Evolutionary conservation across 2,888 invertebrate species (phyloP).

Genomic region (Apamea crenata): DNA sequence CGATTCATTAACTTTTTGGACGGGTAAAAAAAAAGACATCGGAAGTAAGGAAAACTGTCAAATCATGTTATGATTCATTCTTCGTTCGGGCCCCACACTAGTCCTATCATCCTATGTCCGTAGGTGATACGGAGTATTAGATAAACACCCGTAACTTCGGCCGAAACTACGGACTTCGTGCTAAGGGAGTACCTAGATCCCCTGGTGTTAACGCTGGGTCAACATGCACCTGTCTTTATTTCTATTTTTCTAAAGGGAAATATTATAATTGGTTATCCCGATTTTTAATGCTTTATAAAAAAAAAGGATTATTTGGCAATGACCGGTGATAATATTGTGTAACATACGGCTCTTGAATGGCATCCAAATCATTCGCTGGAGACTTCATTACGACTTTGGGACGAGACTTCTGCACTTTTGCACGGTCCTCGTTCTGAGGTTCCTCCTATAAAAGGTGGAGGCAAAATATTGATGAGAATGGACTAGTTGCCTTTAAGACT

Average conservation of each 20-base stretch:
- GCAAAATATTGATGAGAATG: background rate
- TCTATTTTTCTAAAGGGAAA: background rate
- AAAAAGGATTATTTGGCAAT: background rate
- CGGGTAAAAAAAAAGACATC: too few species aligned
- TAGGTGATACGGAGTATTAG: too few species aligned
- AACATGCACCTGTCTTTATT: background rate
- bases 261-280: background rate
- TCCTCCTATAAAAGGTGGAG: constrained; percentile 12
- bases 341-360: constrained; percentile 47
- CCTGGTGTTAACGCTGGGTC: background rate
- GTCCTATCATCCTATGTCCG: too few species aligned
- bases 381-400: constrained; percentile 31
- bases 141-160: too few species aligned
- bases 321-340: background rate
- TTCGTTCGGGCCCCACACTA: too few species aligned
- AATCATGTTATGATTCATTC: too few species aligned
- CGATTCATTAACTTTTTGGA: too few species aligned
- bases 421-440: constrained; percentile 19
- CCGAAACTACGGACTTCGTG: too few species aligned
- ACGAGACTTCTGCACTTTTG: constrained; percentile 40
- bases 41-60: too few species aligned
- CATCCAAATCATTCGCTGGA: constrained; percentile 37
- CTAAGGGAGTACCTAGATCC: too few species aligned
- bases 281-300: background rate
- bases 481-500: background rate